Evolutionary conservation across 2,888 invertebrate species (phyloP).

Genomic region (Tolmerus cingulatus): DNA sequence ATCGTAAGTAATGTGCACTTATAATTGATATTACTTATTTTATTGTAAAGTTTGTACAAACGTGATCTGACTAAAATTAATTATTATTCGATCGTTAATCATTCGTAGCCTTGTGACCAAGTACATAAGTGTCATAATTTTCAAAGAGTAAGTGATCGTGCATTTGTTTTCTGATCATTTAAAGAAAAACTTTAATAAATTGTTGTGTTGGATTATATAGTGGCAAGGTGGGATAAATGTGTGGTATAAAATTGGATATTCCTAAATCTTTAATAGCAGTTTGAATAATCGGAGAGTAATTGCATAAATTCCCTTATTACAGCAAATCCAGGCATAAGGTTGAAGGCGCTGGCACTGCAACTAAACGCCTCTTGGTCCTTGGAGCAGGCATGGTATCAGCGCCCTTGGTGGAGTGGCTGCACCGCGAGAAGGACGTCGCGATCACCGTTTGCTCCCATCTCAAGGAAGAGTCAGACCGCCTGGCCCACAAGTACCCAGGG

Average conservation of each 20-base stretch:
- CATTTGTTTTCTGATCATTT: not conserved
- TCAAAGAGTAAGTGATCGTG: not conserved
- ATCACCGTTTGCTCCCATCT: constrained; percentile 88
- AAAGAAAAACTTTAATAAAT: no score
- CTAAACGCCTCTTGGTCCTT: constrained; percentile 83
- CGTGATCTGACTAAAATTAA: not conserved
- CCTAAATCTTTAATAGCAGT: not conserved
- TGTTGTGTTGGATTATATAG: no score
- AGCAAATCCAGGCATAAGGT: constrained; percentile 78
- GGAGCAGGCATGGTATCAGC: constrained; percentile 96
- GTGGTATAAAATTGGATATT: no score
- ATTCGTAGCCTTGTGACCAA: not conserved
- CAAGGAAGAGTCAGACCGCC: constrained; percentile 86
- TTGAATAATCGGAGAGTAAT: not conserved
- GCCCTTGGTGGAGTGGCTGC: constrained; percentile 93
- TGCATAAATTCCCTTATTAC: constrained; percentile 17
- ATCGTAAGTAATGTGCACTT: constrained; percentile 62
- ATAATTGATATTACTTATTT: no score
- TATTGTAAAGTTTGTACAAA: not conserved
- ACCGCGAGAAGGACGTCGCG: constrained; percentile 80
- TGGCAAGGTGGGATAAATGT: no score
- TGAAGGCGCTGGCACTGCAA: constrained; percentile 69
- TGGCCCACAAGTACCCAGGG: constrained; percentile 80
- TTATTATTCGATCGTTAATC: not conserved
- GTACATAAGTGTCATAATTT: not conserved